These are phyloP conservation scores for Gambusia affinis DNA, from an alignment of 2,113 vertebrate genomes.

Conservation along the genomic window DNA sequence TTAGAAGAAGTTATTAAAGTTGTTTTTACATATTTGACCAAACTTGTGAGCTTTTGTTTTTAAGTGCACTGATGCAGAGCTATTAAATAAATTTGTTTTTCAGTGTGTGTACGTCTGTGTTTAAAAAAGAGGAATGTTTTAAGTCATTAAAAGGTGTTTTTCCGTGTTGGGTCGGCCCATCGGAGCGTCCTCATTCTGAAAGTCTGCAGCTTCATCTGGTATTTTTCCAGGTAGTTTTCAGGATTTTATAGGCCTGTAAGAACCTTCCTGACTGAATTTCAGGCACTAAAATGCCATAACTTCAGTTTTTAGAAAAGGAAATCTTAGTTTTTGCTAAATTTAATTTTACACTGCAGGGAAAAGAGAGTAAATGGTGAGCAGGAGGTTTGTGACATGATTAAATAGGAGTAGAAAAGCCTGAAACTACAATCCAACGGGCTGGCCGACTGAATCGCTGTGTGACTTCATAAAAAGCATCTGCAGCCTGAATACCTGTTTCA, in stretches of 20 bases:
- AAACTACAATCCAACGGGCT: conserved; percentile 21
- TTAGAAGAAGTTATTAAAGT: no score
- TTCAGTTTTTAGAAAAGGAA: not conserved
- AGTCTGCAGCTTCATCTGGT: no score
- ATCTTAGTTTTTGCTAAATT: not conserved
- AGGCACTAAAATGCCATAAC: not conserved
- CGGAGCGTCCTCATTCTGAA: no score
- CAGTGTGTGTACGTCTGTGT: no score
- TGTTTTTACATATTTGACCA: no score
- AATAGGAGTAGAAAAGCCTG: not conserved
- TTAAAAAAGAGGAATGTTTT: no score
- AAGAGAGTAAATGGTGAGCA: not conserved
- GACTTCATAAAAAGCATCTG: conserved; percentile 51
- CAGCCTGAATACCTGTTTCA: conserved; percentile 7
- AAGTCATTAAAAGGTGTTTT: no score
- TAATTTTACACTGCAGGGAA: not conserved
- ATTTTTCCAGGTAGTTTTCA: not conserved
- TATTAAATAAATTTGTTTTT: no score
- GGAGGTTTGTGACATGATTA: not conserved
- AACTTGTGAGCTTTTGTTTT: no score
- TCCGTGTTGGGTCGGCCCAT: no score
- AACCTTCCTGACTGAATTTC: not conserved
- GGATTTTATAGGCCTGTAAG: not conserved
- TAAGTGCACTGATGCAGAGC: no score
- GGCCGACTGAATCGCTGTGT: conserved; percentile 1